These are phyloP conservation scores for Atractosteus spatula DNA, from an alignment of 2,113 vertebrate genomes.

Conservation along the genomic window DNA sequence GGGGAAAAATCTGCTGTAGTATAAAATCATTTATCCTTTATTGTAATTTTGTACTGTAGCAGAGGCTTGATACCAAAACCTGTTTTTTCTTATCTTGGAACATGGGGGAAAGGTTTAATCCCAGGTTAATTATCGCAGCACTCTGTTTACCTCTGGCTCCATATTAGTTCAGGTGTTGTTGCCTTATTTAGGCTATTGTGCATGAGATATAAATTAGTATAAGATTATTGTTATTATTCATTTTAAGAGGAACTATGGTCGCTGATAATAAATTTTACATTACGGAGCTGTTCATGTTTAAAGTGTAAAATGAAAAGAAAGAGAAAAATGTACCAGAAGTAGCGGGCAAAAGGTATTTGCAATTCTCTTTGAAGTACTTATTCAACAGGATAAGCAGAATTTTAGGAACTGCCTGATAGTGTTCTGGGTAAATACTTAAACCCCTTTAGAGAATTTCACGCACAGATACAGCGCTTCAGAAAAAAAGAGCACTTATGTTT, in stretches of 20 bases:
- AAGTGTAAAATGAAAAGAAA: conserved; percentile 58
- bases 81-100: conserved; percentile 48
- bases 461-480: conserved; percentile 84
- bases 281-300: conserved; percentile 50
- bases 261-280: conserved; percentile 68
- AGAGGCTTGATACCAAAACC: conserved; percentile 49
- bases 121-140: conserved; percentile 52
- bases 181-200: conserved; percentile 48
- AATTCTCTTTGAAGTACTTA: conserved; percentile 97
- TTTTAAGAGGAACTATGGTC: conserved; percentile 62
- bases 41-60: conserved; percentile 43
- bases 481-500: conserved; percentile 91
- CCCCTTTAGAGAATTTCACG: conserved; percentile 98
- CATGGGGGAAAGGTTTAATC: conserved; percentile 57
- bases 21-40: conserved; percentile 40
- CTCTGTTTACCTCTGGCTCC: conserved; percentile 57
- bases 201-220: conserved; percentile 60
- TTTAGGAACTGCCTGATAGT: conserved; percentile 89
- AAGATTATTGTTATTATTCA: conserved; percentile 72
- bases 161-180: conserved; percentile 46
- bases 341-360: conserved; percentile 76
- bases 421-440: conserved; percentile 98
- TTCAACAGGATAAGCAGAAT: conserved; percentile 97
- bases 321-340: conserved; percentile 49
- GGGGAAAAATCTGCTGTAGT: conserved; percentile 3